These are phyloP conservation scores for Drosophila tsacasi DNA, from an alignment of 1,140 invertebrate species.

Conservation along the genomic window DNA sequence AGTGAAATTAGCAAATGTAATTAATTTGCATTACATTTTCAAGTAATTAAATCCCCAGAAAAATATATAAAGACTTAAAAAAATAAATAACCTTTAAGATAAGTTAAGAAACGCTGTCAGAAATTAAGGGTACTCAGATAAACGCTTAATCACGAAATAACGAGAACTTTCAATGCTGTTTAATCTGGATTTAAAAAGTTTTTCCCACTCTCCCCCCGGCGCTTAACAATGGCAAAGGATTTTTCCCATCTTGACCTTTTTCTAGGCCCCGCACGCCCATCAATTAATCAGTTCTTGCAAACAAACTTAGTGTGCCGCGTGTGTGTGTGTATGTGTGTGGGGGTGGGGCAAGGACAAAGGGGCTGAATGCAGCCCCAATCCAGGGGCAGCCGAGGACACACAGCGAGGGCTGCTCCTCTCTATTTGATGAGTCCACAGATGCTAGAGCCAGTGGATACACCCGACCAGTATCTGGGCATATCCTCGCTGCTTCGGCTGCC, in stretches of 20 bases:
- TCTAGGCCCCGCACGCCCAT: slow-evolving; percentile 19
- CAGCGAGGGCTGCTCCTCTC: slow-evolving; percentile 2
- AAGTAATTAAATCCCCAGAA: not conserved
- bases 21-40: not conserved
- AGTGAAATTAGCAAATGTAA: no score
- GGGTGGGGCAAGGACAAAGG: slow-evolving; percentile 17
- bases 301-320: slow-evolving; percentile 39
- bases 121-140: slow-evolving; percentile 2
- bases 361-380: slow-evolving; percentile 28
- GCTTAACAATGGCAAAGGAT: slow-evolving; percentile 5
- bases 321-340: slow-evolving; percentile 8
- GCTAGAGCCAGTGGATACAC: not conserved
- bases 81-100: not conserved
- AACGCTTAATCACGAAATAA: slow-evolving; percentile 14
- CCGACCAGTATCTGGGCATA: slow-evolving; percentile 9
- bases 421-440: slow-evolving; percentile 28
- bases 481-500: slow-evolving; percentile 33
- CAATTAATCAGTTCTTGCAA: slow-evolving; percentile 56
- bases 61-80: not conserved
- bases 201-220: not conserved
- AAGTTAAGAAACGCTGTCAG: not conserved
- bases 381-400: slow-evolving; percentile 8
- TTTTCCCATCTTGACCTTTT: slow-evolving; percentile 31
- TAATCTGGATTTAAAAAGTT: slow-evolving; percentile 26
- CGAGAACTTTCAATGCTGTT: slow-evolving; percentile 5